Conservation (phyloP, 2,888 invertebrate genomes). For the Phasia obesa region DNA sequence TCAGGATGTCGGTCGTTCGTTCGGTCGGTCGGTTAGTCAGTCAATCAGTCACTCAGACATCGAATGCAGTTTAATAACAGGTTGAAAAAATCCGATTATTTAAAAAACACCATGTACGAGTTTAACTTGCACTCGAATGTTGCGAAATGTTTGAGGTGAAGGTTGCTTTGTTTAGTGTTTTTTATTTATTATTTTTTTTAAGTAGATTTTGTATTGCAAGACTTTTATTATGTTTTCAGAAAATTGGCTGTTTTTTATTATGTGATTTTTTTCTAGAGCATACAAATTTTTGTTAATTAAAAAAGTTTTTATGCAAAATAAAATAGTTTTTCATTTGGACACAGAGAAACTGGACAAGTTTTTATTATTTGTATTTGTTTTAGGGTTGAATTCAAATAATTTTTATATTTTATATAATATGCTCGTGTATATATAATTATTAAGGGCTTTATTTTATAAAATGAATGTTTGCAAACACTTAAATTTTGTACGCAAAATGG, state of each 20-base stretch:
- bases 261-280: neutral
- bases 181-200: neutral
- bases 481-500: too few species aligned
- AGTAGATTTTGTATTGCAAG: neutral
- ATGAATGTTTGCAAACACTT: too few species aligned
- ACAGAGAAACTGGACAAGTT: too few species aligned
- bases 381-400: too few species aligned
- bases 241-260: neutral
- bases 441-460: too few species aligned
- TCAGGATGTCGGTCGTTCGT: too few species aligned
- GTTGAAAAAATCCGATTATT: constrained; percentile 40
- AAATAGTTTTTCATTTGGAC: too few species aligned
- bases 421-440: too few species aligned
- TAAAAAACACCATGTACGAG: constrained; percentile 13
- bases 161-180: constrained; percentile 20
- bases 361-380: too few species aligned
- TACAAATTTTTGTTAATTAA: too few species aligned
- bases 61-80: constrained; percentile 8
- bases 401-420: too few species aligned
- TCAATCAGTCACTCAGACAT: neutral
- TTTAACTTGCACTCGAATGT: neutral
- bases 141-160: constrained; percentile 50
- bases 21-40: neutral
- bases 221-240: neutral
- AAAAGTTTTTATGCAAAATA: too few species aligned